Evolutionary conservation across 2,888 invertebrate genomes (phyloP).

Genomic region (Dinocampus coccinellae): DNA sequence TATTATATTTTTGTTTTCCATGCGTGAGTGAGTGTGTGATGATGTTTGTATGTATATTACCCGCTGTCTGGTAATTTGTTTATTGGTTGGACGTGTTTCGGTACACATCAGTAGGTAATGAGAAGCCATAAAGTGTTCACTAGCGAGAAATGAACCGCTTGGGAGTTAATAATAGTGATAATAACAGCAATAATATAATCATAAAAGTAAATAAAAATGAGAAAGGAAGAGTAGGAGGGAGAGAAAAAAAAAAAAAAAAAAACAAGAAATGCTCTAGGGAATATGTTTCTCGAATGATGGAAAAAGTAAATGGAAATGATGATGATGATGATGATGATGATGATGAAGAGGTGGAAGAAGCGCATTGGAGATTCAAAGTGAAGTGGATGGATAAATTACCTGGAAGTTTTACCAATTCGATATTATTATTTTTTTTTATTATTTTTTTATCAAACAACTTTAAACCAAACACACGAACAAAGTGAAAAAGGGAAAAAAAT

Average conservation of each 20-base stretch:
- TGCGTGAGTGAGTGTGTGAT: slow-evolving; percentile 35
- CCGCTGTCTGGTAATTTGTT: slow-evolving; percentile 55
- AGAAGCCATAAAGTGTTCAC: slow-evolving; percentile 36
- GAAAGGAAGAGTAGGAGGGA: slow-evolving; percentile 17
- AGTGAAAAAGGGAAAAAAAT: slow-evolving; percentile 11
- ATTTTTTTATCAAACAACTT: too few species aligned
- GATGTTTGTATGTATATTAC: background rate
- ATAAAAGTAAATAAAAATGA: slow-evolving; percentile 25
- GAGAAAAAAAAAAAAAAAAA: slow-evolving; percentile 23
- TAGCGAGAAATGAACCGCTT: slow-evolving; percentile 10
- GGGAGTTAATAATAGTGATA: slow-evolving; percentile 20
- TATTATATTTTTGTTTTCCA: slow-evolving; percentile 49
- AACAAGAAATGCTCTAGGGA: background rate
- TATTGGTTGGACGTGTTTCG: slow-evolving; percentile 50
- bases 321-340: slow-evolving; percentile 33
- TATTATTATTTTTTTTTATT: too few species aligned
- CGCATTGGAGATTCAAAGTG: slow-evolving; percentile 62
- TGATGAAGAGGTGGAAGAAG: slow-evolving; percentile 27
- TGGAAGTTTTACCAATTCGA: slow-evolving; percentile 65
- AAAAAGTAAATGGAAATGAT: slow-evolving; percentile 28
- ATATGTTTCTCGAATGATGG: background rate
- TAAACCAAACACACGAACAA: background rate
- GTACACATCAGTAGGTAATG: slow-evolving; percentile 38
- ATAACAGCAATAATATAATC: slow-evolving; percentile 37
- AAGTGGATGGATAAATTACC: slow-evolving; percentile 62